phyloP scores from a whole-genome alignment of 2,797 vertebrate species.

The Lutjanus campechanus region DNA sequence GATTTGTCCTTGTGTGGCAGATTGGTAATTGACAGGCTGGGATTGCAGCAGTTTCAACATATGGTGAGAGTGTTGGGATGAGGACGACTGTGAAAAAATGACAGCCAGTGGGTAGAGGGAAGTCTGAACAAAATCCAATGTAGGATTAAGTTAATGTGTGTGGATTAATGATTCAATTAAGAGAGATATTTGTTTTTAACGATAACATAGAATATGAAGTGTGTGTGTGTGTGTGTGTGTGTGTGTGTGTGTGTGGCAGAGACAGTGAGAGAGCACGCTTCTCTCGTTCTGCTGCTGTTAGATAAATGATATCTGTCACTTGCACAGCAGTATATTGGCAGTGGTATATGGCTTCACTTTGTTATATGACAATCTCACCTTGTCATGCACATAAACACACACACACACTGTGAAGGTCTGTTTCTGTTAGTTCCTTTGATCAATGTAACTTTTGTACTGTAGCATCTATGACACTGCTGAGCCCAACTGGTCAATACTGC shows the following conservation, averaged over 20 bases:
- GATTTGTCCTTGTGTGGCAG: constrained; percentile 41
- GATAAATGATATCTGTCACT: constrained; percentile 65
- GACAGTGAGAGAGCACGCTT: constrained; percentile 1
- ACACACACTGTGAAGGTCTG: constrained; percentile 26
- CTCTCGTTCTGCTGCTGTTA: constrained; percentile 22
- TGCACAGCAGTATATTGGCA: constrained; percentile 41
- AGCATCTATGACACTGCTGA: constrained; percentile 27
- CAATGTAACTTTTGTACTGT: constrained; percentile 30
- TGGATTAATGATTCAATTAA: constrained; percentile 48
- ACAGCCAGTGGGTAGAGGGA: neutral
- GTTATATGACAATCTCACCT: constrained; percentile 56
- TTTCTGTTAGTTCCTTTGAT: constrained; percentile 33
- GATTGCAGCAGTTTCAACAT: constrained; percentile 44
- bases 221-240: constrained; percentile 9
- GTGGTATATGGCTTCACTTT: constrained; percentile 55
- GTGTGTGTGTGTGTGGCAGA: constrained; percentile 9
- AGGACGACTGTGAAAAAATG: neutral
- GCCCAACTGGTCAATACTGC: constrained; percentile 18
- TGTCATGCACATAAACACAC: constrained; percentile 20
- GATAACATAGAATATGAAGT: neutral
- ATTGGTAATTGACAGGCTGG: constrained; percentile 44
- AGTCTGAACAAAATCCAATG: constrained; percentile 27
- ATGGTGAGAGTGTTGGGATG: constrained; percentile 38
- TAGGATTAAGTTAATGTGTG: constrained; percentile 41
- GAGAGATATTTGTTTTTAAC: constrained; percentile 29